phyloP scores from a whole-genome alignment of 2,113 vertebrate species.

The Nycticryphes semicollaris region DNA sequence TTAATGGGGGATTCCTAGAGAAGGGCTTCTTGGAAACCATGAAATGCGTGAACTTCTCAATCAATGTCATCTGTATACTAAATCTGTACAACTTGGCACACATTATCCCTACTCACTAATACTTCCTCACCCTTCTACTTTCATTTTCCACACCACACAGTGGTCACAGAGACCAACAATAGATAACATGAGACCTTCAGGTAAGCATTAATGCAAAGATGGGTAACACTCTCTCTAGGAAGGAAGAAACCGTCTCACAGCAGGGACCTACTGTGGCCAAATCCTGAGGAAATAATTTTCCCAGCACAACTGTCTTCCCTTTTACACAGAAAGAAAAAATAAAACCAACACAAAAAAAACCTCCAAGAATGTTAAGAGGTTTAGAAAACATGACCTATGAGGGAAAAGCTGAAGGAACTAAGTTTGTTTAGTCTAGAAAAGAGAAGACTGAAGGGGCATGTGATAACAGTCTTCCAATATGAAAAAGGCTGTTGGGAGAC shows the following conservation, averaged over 20 bases:
- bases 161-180: not conserved
- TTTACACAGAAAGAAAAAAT: not conserved
- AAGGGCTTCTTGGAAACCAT: not conserved
- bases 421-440: constrained; percentile 42
- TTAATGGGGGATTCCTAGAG: not conserved
- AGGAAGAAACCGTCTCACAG: not conserved
- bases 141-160: not conserved
- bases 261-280: not conserved
- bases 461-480: not conserved
- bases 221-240: not conserved
- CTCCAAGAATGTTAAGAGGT: not conserved
- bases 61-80: not conserved
- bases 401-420: constrained; percentile 15
- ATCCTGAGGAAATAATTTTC: constrained; percentile 1
- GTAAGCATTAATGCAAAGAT: not conserved
- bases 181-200: not conserved
- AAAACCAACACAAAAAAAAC: not conserved
- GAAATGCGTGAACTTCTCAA: not conserved
- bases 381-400: constrained; percentile 28
- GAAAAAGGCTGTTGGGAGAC: not conserved
- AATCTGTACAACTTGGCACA: not conserved
- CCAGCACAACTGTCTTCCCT: not conserved
- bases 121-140: not conserved
- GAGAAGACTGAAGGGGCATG: not conserved
- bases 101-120: not conserved